Base-by-base conservation (phyloP, 92 coral and sea anemone species). In the Meandrina meandrites region DNA sequence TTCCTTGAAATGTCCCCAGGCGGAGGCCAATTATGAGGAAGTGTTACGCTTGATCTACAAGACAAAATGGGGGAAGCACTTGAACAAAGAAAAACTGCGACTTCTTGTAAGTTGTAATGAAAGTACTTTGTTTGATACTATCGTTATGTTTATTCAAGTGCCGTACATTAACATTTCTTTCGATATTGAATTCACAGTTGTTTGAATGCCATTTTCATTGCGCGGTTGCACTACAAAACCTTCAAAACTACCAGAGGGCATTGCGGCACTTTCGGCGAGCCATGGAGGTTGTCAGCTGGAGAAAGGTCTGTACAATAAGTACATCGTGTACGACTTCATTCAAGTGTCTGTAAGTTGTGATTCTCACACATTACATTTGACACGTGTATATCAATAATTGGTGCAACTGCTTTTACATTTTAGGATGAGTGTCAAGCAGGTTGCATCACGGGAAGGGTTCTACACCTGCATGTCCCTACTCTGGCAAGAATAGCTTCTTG, bases 391-490 rank as follows among this genome's bases (percentile, higher is more conserved):
- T 62, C 69, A 6, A 24, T 11, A 62, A 62, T 62, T 24, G 1
- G 30, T 8, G 21, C 27, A 30, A 28, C 27, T 27, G 35, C 1
- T 10, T 34, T 13, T 0, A 7, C n/a, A 18, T 82, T 75, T 86
- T 32, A 93, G 96, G 87, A 91, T 60, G 89, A 83, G 32, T 93
- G 96, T 34, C 84, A 75, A 18, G 92, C 91, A 56, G 96, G 96
- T 24, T 93, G 96, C 87, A 78, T 93, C 72, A 81, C 92, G 34
- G 96, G 96, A 31, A 88, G 89, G 50, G 92, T 88, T 70, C 90
- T 93, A n/a, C 96, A 93, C 58, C 77, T 90, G 24, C 96, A 88
- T 76, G 96, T 93, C 17, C 96, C 96, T 40, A 90, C 90, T 73
- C 84, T 93, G 42, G 96, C 90, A 37, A 88, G 89, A 87, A 93